phyloP scores from a whole-genome alignment of 1,140 invertebrate species.

The Ptiloglossa arizonensis region DNA sequence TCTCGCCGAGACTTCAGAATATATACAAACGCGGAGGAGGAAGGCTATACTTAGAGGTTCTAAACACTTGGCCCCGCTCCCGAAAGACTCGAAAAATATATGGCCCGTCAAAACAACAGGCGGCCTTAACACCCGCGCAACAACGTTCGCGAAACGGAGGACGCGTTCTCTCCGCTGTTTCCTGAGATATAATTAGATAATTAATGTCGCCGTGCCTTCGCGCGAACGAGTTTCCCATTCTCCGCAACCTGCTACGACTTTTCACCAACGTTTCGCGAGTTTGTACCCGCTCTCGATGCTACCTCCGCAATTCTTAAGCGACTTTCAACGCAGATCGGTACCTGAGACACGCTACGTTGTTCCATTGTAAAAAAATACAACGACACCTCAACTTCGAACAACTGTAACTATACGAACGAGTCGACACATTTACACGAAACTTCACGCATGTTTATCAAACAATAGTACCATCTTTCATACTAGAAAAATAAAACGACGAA shows the following conservation, averaged over 20 bases:
- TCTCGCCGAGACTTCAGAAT: constrained; percentile 13
- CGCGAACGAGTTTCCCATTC: neutral
- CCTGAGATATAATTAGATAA: constrained; percentile 50
- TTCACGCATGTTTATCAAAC: no score
- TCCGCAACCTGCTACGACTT: constrained; percentile 4
- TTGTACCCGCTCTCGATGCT: neutral
- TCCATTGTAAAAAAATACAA: no score
- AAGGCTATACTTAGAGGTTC: constrained; percentile 70
- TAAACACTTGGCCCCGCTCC: constrained; percentile 72
- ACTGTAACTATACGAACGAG: no score
- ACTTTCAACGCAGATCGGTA: neutral
- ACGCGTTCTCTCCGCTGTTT: constrained; percentile 6
- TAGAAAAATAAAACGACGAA: no score
- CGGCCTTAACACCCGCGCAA: constrained; percentile 57
- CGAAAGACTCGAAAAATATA: constrained; percentile 71
- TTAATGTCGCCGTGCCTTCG: constrained; percentile 33
- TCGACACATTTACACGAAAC: no score
- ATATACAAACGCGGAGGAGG: constrained; percentile 27
- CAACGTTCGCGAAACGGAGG: constrained; percentile 45
- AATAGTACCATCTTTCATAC: no score
- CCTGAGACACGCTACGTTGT: no score
- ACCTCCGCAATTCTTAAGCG: neutral
- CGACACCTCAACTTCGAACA: no score
- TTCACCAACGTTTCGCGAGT: neutral
- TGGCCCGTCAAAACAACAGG: constrained; percentile 68